phyloP scores from a whole-genome alignment of 2,113 vertebrate species.

The Silurus meridionalis region DNA sequence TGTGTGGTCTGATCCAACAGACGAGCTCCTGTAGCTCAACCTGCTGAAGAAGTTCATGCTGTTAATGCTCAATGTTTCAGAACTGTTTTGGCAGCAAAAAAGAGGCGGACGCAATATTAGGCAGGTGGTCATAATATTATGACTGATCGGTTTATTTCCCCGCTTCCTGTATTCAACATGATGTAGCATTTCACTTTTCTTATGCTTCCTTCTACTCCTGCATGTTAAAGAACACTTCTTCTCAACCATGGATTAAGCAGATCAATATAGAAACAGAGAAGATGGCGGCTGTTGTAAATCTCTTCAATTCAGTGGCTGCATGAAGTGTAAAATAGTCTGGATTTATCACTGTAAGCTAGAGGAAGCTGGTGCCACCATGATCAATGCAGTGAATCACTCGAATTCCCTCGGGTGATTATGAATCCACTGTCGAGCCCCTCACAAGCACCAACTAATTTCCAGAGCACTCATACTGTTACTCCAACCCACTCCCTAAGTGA shows the following conservation, averaged over 20 bases:
- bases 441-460: neutral
- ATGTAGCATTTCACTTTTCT: neutral
- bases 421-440: conserved; percentile 16
- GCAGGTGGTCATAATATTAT: too few species aligned
- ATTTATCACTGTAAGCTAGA: conserved; percentile 12
- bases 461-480: conserved; percentile 3
- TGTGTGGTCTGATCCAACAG: too few species aligned
- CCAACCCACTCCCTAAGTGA: neutral
- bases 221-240: neutral
- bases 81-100: too few species aligned
- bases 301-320: conserved; percentile 8
- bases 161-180: neutral
- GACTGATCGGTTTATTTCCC: too few species aligned
- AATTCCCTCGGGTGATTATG: neutral
- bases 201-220: neutral
- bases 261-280: conserved; percentile 16
- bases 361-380: conserved; percentile 9
- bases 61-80: too few species aligned
- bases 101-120: too few species aligned
- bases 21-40: too few species aligned
- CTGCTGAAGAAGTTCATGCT: too few species aligned
- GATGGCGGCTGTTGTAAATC: conserved; percentile 14
- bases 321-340: neutral
- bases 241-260: neutral
- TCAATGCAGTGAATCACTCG: conserved; percentile 7